These are phyloP conservation scores for Arvicanthis niloticus DNA, from an alignment of 2,113 vertebrate species.

Conservation along the genomic window DNA sequence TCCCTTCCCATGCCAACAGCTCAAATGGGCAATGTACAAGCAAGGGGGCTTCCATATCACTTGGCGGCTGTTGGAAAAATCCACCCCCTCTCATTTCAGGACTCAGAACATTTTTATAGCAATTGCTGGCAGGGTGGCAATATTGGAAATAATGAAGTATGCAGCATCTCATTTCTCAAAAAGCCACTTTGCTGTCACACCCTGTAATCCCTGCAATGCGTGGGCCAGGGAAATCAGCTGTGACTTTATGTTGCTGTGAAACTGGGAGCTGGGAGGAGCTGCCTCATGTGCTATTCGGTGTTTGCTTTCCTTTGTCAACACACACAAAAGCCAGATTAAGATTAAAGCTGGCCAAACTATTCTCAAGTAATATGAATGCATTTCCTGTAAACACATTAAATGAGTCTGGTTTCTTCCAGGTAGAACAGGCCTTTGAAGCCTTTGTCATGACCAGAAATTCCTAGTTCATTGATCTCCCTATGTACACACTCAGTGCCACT, in stretches of 20 bases:
- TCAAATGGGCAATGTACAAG: conserved; percentile 34
- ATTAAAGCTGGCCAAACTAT: background rate
- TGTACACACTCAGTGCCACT: background rate
- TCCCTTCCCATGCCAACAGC: background rate
- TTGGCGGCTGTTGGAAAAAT: background rate
- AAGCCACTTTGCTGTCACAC: conserved; percentile 32
- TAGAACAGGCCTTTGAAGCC: background rate
- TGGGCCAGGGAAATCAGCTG: background rate
- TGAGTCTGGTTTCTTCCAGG: background rate
- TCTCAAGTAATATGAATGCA: background rate
- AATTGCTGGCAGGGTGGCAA: conserved; percentile 36
- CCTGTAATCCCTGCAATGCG: background rate
- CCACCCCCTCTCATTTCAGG: conserved; percentile 1
- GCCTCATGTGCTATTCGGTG: background rate
- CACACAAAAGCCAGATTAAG: background rate
- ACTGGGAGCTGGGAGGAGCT: background rate
- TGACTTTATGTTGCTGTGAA: background rate
- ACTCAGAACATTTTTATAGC: conserved; percentile 52
- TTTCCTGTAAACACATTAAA: conserved; percentile 19
- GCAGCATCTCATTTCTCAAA: conserved; percentile 61
- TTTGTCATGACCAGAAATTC: rapidly evolving
- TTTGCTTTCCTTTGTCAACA: background rate
- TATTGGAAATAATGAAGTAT: conserved; percentile 33
- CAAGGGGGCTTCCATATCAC: background rate
- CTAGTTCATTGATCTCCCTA: too few species aligned